A percentile compares a stretch with the other conserved stretches of the same genome.
Conservation (phyloP, 2,113 vertebrate species). For the Callospermophilus lateralis region DNA sequence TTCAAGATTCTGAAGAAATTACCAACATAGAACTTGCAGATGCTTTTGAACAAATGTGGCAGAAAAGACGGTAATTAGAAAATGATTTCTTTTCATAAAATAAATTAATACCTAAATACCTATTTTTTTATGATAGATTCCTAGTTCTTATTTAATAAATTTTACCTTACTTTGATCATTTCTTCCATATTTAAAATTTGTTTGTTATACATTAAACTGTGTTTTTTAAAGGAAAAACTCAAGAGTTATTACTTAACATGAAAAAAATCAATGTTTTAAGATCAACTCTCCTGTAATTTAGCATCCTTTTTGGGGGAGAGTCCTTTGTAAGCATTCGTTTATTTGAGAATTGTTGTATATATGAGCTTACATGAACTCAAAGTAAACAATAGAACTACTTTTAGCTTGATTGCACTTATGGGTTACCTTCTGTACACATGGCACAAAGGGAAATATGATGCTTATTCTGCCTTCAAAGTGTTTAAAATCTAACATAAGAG, state of each 20-base stretch:
- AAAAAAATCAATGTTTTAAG: not conserved
- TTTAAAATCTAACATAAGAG: slow-evolving; percentile 23
- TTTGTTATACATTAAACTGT: slow-evolving; percentile 44
- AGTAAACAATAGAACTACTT: not conserved
- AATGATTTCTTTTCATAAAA: slow-evolving; percentile 52
- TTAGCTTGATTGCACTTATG: not conserved
- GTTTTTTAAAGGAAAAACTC: not conserved
- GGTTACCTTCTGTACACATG: not conserved
- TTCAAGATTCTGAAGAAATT: slow-evolving; percentile 99
- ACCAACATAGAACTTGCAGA: slow-evolving; percentile 99
- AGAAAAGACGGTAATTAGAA: slow-evolving; percentile 94
- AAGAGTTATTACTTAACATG: slow-evolving; percentile 1
- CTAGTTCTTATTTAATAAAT: slow-evolving; percentile 39
- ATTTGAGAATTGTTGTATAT: not conserved
- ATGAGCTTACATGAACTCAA: not conserved
- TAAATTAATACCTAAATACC: not conserved
- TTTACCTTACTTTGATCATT: slow-evolving; percentile 44
- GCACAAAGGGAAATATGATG: not conserved
- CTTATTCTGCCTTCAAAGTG: not conserved
- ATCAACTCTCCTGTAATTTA: not conserved
- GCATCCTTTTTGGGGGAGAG: not conserved
- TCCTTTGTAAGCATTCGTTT: not conserved
- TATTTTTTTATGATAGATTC: slow-evolving; percentile 19
- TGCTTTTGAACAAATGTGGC: slow-evolving; percentile 99
- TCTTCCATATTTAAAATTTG: slow-evolving; percentile 27